Evolutionary conservation across 2,888 invertebrate species (phyloP).

Genomic region (Ichneumoninae sp.): DNA sequence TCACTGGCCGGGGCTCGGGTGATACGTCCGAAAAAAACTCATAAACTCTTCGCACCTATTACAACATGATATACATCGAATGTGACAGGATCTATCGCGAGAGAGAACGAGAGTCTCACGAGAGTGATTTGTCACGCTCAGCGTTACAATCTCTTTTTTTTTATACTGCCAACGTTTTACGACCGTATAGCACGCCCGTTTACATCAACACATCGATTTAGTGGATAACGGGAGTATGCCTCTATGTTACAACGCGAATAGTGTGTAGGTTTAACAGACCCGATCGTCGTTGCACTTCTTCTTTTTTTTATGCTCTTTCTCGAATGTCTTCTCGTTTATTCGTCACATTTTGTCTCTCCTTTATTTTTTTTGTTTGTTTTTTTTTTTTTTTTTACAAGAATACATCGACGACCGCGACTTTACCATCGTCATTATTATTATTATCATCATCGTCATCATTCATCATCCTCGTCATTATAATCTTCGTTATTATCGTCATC

Average conservation of each 20-base stretch:
- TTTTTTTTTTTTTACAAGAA: conserved; percentile 53
- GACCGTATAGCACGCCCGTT: conserved; percentile 78
- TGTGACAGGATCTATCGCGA: conserved; percentile 46
- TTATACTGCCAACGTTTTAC: conserved; percentile 67
- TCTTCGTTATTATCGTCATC: conserved; percentile 66
- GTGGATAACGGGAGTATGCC: conserved; percentile 80
- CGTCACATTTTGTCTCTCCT: conserved; percentile 20
- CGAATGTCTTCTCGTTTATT: conserved; percentile 44
- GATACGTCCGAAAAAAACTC: conserved; percentile 38
- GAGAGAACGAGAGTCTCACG: conserved; percentile 44
- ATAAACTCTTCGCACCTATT: conserved; percentile 58
- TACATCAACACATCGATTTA: conserved; percentile 82
- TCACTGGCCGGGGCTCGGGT: conserved; percentile 55
- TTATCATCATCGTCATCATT: conserved; percentile 68
- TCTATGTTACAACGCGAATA: conserved; percentile 82
- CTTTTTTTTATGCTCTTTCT: conserved; percentile 33
- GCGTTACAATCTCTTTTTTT: conserved; percentile 58
- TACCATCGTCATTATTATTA: conserved; percentile 63
- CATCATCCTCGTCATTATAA: conserved; percentile 62
- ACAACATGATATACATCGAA: conserved; percentile 50
- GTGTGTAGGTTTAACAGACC: conserved; percentile 73
- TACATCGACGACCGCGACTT: conserved; percentile 63
- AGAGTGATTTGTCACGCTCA: conserved; percentile 59
- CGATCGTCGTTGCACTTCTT: conserved; percentile 63
- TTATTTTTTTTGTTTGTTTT: conserved; percentile 11